Conservation (phyloP, 2,797 vertebrate genomes). For the Falco naumanni region DNA sequence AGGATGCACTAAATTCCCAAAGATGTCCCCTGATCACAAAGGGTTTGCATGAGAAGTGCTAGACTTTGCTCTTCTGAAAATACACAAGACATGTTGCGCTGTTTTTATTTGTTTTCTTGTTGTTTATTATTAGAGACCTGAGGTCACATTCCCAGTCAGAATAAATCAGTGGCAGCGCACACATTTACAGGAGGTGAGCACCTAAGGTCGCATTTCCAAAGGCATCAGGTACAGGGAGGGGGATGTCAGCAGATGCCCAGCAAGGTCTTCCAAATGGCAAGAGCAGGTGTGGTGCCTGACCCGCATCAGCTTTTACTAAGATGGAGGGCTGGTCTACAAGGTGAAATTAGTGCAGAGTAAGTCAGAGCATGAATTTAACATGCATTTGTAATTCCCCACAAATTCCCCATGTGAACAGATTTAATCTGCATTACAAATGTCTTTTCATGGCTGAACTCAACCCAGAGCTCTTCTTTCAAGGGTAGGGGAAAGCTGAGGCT, state of each 20-base stretch:
- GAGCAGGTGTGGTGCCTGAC: background rate
- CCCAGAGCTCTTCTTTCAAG: background rate
- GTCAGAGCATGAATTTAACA: background rate
- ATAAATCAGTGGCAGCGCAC: background rate
- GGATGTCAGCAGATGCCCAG: background rate
- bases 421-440: constrained; percentile 46
- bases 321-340: background rate
- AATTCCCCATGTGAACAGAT: background rate
- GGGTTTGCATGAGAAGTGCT: background rate
- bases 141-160: constrained; percentile 19
- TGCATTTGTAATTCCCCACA: background rate
- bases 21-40: background rate
- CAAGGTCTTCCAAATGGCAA: background rate
- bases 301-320: background rate
- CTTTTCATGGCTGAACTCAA: constrained; percentile 19
- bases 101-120: background rate
- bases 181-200: background rate
- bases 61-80: background rate
- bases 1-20: background rate
- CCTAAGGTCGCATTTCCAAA: background rate
- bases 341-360: background rate
- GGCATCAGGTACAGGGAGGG: background rate
- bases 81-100: accelerated
- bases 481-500: background rate
- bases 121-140: background rate